A percentile compares a stretch with the other conserved stretches of the same genome.
These are phyloP conservation scores for Schizopygopsis pylzovi DNA, from an alignment of 2,797 vertebrate species.

Conservation along the genomic window DNA sequence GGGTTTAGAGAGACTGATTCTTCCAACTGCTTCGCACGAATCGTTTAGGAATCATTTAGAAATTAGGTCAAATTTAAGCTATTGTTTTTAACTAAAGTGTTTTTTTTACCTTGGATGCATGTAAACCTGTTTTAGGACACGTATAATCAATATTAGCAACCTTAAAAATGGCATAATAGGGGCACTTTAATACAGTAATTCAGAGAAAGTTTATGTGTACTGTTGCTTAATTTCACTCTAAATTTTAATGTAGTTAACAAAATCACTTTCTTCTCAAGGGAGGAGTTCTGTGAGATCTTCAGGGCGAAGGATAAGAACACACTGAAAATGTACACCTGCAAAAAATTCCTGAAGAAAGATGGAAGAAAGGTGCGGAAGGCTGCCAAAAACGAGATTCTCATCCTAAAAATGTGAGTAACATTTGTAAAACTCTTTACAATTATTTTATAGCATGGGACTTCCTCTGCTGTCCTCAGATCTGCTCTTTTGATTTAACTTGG, in stretches of 20 bases:
- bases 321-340: slow-evolving; percentile 95
- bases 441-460: neutral
- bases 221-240: neutral
- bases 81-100: no score
- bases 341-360: slow-evolving; percentile 96
- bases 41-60: no score
- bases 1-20: no score
- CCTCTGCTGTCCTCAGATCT: neutral
- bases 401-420: slow-evolving; percentile 92
- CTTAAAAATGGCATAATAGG: no score
- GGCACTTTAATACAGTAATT: neutral
- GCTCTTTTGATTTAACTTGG: neutral
- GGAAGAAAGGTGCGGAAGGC: slow-evolving; percentile 96
- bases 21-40: no score
- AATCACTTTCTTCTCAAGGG: slow-evolving; percentile 74
- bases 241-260: neutral
- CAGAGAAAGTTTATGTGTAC: neutral
- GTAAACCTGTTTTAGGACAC: no score
- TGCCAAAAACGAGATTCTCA: slow-evolving; percentile 97
- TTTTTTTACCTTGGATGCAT: no score
- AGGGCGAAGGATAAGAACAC: slow-evolving; percentile 95
- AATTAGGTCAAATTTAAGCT: no score
- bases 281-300: slow-evolving; percentile 99
- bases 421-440: neutral
- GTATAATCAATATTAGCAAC: no score